Evolutionary conservation across 2,797 vertebrate genomes (phyloP).

Genomic region (Rhinoraja longicauda): DNA sequence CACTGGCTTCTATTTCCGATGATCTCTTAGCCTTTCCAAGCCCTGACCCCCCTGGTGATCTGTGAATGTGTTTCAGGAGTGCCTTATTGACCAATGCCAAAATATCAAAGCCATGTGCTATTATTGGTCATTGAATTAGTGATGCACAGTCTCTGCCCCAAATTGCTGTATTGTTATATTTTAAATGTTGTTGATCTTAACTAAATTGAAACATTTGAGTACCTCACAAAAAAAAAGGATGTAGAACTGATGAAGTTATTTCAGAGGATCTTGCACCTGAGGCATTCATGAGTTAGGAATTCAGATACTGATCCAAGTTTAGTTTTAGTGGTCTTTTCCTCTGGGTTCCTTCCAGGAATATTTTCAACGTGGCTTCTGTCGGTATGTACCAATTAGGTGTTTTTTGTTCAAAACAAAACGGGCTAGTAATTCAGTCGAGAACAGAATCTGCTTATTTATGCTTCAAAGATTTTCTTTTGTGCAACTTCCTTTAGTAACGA

Average conservation of each 20-base stretch:
- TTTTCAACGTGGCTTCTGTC: neutral
- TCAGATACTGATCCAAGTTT: neutral
- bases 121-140: neutral
- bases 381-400: neutral
- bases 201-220: neutral
- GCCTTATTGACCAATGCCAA: neutral
- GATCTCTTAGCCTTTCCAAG: neutral
- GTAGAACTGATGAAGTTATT: neutral
- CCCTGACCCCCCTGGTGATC: neutral
- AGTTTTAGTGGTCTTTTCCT: neutral
- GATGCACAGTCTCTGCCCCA: neutral
- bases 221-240: neutral
- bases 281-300: neutral
- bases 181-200: neutral
- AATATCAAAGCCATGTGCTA: neutral
- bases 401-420: conserved; percentile 2
- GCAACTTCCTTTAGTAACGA: conserved; percentile 27
- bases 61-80: neutral
- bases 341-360: conserved; percentile 14
- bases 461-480: conserved; percentile 25
- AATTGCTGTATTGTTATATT: neutral
- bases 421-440: neutral
- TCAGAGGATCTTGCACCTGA: neutral
- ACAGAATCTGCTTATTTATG: conserved; percentile 8
- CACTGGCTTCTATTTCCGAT: too few relatives aligned